These are phyloP conservation scores for Archegozetes longisetosus DNA, from an alignment of 1,140 invertebrate species.

Conservation along the genomic window DNA sequence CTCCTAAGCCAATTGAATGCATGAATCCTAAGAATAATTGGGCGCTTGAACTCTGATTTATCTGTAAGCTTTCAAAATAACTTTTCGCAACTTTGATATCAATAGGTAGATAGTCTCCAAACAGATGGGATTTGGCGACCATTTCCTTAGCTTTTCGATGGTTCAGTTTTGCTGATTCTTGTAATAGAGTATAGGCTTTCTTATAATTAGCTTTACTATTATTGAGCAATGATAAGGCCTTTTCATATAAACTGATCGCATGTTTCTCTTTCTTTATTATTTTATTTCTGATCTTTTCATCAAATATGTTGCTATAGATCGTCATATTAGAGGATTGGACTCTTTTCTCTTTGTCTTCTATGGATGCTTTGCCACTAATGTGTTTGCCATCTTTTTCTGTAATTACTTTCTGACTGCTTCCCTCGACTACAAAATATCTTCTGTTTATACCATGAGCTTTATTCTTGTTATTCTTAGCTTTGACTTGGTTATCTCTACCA, in stretches of 20 bases:
- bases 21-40: constrained; percentile 79
- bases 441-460: no score
- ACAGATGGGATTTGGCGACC: constrained; percentile 66
- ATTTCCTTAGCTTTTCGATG: constrained; percentile 61
- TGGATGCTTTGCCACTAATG: no score
- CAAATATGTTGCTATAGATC: no score
- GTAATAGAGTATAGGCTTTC: constrained; percentile 44
- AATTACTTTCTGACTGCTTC: no score
- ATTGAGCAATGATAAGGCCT: not conserved
- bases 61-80: constrained; percentile 60
- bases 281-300: not conserved
- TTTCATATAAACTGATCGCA: constrained; percentile 3
- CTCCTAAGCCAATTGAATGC: constrained; percentile 66
- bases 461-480: no score
- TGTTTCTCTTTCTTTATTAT: constrained; percentile 1
- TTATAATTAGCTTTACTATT: not conserved
- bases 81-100: constrained; percentile 54
- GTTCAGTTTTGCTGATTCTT: constrained; percentile 55
- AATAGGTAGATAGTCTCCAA: constrained; percentile 53
- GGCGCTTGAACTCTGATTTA: constrained; percentile 62
- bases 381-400: no score
- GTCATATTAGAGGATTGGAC: no score
- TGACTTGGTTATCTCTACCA: no score
- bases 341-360: no score
- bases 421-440: no score